Evolutionary conservation across 1,140 invertebrate species (phyloP), one percentile per base, ranked within the genome.

Genomic region (Steinernema feltiae): DNA sequence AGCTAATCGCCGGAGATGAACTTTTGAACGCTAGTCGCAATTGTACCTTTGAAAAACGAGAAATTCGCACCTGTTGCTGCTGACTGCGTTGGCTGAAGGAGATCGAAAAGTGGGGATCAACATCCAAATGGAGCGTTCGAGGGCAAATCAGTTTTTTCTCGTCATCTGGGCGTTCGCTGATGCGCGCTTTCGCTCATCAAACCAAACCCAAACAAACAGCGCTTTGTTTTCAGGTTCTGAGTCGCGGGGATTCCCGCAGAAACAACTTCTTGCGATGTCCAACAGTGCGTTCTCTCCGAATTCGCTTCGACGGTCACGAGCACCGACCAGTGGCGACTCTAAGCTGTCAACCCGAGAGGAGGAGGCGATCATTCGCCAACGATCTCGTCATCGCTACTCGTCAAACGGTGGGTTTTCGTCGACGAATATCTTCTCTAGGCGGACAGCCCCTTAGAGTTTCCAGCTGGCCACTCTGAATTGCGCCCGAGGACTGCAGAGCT

Each of bases 211-310:
- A 27, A 63, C 12, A 63, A 3, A 12, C 2, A 27, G 3, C 53
- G 24, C 53, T 63, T 63, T 63, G 53, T 27, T 63, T 63, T 63
- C 53, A 63, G 53, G 53, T 63, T 63, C 53, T 63, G 53, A n/a
- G 53, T 41, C 53, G 53, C 53, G 12, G 53, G n/a, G 41, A 46
- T 46, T 7, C 53, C 15, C 12, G 15, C 24, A 7, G 53, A 27
- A 27, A 63, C 35, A 41, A 18, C 35, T 41, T 41, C 35, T 41
- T 41, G 35, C 35, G 35, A 41, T 41, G 35, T 41, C 35, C n/a
- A n/a, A n/a, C n/a, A n/a, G n/a, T 41, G 7, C 35, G 7, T 41
- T 18, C 18, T 18, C 35, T 41, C 18, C 35, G 35, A 41, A 41
- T 7, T 41, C 35, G 7, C 18, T 18, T 41, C 35, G 35, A 21